A percentile compares a stretch with the other conserved stretches of the same genome.
These are phyloP conservation scores for Drosophila lacicola DNA, from an alignment of 2,888 invertebrate genomes.

Conservation along the genomic window DNA sequence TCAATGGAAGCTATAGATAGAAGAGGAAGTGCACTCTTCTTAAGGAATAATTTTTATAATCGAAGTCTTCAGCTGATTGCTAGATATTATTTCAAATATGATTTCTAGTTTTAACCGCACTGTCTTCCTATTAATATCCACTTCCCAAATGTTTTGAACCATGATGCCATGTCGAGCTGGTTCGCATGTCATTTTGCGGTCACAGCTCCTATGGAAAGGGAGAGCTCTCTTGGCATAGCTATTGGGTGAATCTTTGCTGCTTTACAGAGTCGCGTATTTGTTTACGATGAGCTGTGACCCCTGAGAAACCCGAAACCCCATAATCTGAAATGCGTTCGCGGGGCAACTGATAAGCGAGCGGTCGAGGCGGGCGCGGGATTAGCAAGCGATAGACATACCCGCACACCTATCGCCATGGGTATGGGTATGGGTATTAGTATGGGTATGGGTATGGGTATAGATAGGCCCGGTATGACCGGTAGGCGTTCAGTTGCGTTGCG, in stretches of 20 bases:
- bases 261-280: constrained; percentile 21
- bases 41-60: too few relatives aligned
- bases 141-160: neutral
- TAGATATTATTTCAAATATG: too few relatives aligned
- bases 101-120: neutral
- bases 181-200: constrained; percentile 39
- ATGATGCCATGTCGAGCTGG: neutral
- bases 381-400: constrained; percentile 28
- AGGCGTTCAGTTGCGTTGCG: constrained; percentile 65
- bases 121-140: neutral
- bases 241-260: constrained; percentile 5
- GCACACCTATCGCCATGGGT: constrained; percentile 8
- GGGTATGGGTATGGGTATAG: constrained; percentile 51
- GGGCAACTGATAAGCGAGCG: constrained; percentile 56
- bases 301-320: constrained; percentile 60
- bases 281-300: constrained; percentile 55
- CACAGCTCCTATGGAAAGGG: constrained; percentile 7
- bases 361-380: constrained; percentile 14
- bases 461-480: constrained; percentile 43
- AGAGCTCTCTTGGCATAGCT: constrained; percentile 4
- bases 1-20: too few relatives aligned
- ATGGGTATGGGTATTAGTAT: neutral
- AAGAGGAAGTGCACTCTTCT: too few relatives aligned
- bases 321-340: constrained; percentile 37
- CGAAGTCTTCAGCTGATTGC: too few relatives aligned